Evolutionary conservation across 2,113 vertebrate species (phyloP).

Genomic region (Emydocephalus ijimae): DNA sequence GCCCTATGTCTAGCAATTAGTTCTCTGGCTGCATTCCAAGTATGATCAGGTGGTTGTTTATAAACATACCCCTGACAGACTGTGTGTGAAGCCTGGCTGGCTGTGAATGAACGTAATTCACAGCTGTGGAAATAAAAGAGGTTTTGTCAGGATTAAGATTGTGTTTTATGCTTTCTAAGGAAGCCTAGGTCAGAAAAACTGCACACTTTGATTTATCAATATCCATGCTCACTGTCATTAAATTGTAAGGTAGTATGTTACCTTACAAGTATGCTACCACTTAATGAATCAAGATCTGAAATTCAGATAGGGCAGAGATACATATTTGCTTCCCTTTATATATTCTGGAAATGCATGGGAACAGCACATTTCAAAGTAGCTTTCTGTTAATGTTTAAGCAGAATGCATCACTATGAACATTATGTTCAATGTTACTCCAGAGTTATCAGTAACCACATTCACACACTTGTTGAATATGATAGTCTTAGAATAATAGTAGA

Average conservation of each 20-base stretch:
- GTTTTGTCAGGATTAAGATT: no score
- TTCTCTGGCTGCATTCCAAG: no score
- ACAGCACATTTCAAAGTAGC: not conserved
- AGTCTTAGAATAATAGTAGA: not conserved
- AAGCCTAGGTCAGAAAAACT: no score
- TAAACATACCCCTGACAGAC: no score
- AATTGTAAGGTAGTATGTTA: not conserved
- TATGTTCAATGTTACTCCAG: not conserved
- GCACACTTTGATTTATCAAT: not conserved
- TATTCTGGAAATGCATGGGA: not conserved
- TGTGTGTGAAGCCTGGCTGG: no score
- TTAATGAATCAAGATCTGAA: not conserved
- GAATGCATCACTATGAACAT: not conserved
- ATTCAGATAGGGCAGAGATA: not conserved
- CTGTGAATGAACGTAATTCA: no score
- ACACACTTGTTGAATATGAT: constrained; percentile 11
- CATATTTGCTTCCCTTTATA: not conserved
- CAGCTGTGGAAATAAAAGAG: no score
- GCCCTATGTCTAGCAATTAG: no score
- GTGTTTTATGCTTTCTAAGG: no score
- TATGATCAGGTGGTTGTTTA: no score
- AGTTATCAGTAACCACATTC: not conserved
- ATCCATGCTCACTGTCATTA: not conserved
- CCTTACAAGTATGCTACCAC: not conserved
- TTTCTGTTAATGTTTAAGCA: not conserved